phyloP scores from a whole-genome alignment of 2,113 vertebrate species.

The Geococcyx californianus region DNA sequence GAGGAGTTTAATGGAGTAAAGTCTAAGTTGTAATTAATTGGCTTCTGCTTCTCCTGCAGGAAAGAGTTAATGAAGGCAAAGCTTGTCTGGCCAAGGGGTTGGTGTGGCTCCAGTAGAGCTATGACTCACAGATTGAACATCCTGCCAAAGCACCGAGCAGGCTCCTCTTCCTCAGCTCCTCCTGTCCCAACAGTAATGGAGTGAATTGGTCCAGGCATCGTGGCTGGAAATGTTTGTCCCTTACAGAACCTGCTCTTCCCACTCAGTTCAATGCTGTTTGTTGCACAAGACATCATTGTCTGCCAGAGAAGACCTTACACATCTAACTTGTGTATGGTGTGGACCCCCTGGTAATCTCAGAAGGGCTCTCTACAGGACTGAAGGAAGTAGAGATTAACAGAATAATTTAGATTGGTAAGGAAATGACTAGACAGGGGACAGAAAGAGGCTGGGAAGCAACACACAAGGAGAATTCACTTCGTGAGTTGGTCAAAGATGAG shows the following conservation, averaged over 20 bases:
- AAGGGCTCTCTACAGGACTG: not conserved
- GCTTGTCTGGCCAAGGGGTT: slow-evolving; percentile 53
- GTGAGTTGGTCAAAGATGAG: not conserved
- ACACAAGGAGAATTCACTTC: not conserved
- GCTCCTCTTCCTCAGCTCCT: not conserved
- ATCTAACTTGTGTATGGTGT: not conserved
- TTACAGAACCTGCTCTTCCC: not conserved
- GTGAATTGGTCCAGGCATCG: accelerated
- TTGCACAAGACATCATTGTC: not conserved
- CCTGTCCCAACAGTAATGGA: not conserved
- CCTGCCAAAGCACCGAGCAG: not conserved
- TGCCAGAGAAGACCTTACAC: not conserved
- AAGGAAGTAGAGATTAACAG: not conserved
- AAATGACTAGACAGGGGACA: not conserved
- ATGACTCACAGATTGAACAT: slow-evolving; percentile 25
- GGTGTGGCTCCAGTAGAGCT: not conserved
- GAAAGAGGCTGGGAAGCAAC: not conserved
- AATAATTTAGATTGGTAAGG: not conserved
- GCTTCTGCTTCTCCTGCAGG: slow-evolving; percentile 52
- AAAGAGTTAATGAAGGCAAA: slow-evolving; percentile 68
- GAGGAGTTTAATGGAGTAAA: slow-evolving; percentile 39
- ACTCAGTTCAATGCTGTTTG: not conserved
- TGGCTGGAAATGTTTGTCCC: not conserved
- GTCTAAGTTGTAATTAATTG: slow-evolving; percentile 48
- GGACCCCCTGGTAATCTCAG: not conserved